These are phyloP conservation scores for Ptiloglossa arizonensis DNA, from an alignment of 1,140 invertebrate species.

Conservation along the genomic window DNA sequence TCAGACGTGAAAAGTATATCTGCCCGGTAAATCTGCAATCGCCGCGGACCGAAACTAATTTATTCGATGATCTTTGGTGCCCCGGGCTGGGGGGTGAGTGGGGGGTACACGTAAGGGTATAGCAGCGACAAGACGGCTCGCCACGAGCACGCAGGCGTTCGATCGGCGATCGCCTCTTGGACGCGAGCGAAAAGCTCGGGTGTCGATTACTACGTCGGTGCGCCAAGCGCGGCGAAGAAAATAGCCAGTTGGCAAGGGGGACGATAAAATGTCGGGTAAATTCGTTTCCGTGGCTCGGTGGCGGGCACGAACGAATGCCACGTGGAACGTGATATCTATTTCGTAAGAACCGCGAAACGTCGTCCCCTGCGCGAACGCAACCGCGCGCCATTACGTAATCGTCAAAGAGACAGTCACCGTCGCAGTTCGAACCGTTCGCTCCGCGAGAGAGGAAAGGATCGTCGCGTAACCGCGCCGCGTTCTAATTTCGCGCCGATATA, in stretches of 20 bases:
- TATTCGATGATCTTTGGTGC: too few relatives aligned
- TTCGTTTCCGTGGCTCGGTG: constrained; percentile 27
- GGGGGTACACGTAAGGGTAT: too few relatives aligned
- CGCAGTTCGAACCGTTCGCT: neutral
- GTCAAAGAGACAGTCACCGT: constrained; percentile 40
- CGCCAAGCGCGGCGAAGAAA: constrained; percentile 15
- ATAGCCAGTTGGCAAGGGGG: constrained; percentile 29
- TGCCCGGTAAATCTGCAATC: too few relatives aligned
- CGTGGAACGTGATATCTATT: constrained; percentile 80
- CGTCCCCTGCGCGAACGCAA: constrained; percentile 78
- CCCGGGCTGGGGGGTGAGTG: too few relatives aligned
- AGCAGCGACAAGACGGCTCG: too few relatives aligned
- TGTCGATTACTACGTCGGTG: constrained; percentile 41
- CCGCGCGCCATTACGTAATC: constrained; percentile 70
- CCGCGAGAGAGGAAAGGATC: constrained; percentile 6
- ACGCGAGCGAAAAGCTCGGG: constrained; percentile 8
- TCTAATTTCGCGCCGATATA: constrained; percentile 53
- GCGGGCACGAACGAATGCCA: constrained; percentile 71
- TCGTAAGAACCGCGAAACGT: constrained; percentile 80
- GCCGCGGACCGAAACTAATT: too few relatives aligned
- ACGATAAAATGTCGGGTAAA: constrained; percentile 48
- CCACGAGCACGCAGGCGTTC: neutral
- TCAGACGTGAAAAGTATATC: too few relatives aligned
- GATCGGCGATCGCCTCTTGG: neutral
- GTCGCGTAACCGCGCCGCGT: constrained; percentile 27